Evolutionary conservation across 2,888 invertebrate species (phyloP), one percentile per base, ranked within the genome.

Genomic region (Orthosia gracilis): DNA sequence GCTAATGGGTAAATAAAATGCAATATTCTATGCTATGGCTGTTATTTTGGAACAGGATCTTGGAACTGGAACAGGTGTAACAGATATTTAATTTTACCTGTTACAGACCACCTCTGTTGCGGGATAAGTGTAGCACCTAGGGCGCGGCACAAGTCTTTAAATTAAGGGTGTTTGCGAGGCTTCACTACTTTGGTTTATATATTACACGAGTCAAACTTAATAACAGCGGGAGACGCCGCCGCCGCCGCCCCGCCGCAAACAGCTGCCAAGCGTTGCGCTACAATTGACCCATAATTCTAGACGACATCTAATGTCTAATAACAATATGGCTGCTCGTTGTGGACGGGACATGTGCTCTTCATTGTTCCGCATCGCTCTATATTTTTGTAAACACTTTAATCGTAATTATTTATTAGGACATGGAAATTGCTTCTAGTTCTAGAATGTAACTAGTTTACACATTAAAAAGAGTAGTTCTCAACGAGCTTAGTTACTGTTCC

Each of bases 161-260:
- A 92, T 91, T 90, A 89, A 89, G 89, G 89, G 87, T 89, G 89
- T 90, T 91, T 86, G 88, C 85, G 86, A 85, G 85, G 73, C 81
- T 82, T 79, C 82, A 80, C 85, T 85, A 85, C 87, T 83, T 86
- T 83, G 88, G 90, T 89, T 91, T 89, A 91, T 90, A 88, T 91
- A 88, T 89, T 83, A 85, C 88, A 81, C 76, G 87, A 91, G 90
- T 91, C 91, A 90, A 90, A 91, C 86, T 92, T 93, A 92, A 92
- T 92, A 92, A 91, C 88, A 85, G 83, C 81, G 76, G 21, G 73
- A 55, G 78, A 58, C 75, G 80, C 78, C 71, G 73, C 86, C 85
- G 71, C 89, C 58, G 77, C 62, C 76, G 80, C 76, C 70, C 75
- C 69, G 73, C 87, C 85, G 70, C 89, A 87, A 89, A 85, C 88